A percentile compares a stretch with the other conserved stretches of the same genome.
Conservation (phyloP, 2,797 vertebrate genomes). For the Sebastes taczanowskii region DNA sequence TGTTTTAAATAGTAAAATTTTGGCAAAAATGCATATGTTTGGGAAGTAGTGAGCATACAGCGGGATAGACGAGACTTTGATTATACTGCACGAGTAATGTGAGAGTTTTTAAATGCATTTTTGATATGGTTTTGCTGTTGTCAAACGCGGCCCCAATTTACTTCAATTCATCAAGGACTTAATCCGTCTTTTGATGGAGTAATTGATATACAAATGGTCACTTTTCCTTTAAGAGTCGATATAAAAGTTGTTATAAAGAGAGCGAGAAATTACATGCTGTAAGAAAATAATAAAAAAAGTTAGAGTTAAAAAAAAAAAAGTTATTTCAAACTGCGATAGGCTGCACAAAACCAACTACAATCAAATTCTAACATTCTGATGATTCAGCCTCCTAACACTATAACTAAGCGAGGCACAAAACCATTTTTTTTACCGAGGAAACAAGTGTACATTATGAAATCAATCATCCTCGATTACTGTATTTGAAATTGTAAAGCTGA, state of each 20-base stretch:
- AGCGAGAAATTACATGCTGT: background rate
- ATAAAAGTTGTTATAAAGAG: background rate
- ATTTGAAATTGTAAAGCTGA: slow-evolving; percentile 19
- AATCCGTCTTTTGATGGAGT: background rate
- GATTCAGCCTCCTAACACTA: background rate
- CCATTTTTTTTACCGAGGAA: background rate
- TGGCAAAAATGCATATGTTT: background rate
- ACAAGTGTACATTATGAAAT: slow-evolving; percentile 3
- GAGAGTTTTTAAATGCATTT: background rate
- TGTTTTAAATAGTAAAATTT: background rate
- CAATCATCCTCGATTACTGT: slow-evolving; percentile 34
- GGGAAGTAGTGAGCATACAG: background rate
- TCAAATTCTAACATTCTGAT: background rate
- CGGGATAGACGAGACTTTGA: no score
- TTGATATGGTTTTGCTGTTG: background rate
- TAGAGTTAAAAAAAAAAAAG: background rate
- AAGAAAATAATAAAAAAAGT: background rate
- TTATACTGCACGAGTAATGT: background rate
- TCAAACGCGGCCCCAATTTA: background rate
- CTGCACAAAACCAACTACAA: background rate
- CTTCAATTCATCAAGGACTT: background rate
- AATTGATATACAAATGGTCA: background rate
- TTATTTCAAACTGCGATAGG: background rate
- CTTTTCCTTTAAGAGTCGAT: background rate
- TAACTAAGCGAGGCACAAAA: background rate